phyloP scores from a whole-genome alignment of 2,888 invertebrate genomes.

The Sisyra nigra region DNA sequence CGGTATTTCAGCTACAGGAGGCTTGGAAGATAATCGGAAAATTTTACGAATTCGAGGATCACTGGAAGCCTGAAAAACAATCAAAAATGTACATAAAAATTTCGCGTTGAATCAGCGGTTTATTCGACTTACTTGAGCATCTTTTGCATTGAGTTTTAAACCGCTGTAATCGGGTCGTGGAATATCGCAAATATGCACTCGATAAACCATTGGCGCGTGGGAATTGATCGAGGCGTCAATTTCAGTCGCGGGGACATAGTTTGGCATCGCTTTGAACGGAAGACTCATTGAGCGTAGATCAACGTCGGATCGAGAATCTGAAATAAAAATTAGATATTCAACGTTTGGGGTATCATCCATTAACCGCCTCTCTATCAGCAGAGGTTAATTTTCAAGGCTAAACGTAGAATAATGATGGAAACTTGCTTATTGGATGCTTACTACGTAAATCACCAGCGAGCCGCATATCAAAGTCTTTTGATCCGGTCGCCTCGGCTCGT shows the following conservation, averaged over 20 bases:
- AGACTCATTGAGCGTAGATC: slow-evolving; percentile 54
- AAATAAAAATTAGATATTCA: not conserved
- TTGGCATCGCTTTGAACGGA: slow-evolving; percentile 63
- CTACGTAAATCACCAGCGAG: slow-evolving; percentile 44
- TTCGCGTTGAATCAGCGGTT: not conserved
- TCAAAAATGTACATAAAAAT: not conserved
- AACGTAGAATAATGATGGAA: not conserved
- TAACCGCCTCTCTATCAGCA: not conserved
- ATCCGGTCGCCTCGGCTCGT: slow-evolving; percentile 21
- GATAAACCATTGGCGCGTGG: slow-evolving; percentile 58
- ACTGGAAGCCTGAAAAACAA: slow-evolving; percentile 41
- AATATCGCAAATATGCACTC: slow-evolving; percentile 41
- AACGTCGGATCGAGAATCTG: slow-evolving; percentile 41
- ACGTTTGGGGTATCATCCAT: too few relatives aligned
- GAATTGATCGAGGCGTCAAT: slow-evolving; percentile 69
- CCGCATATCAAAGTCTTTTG: slow-evolving; percentile 34
- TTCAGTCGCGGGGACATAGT: slow-evolving; percentile 71
- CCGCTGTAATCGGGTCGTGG: slow-evolving; percentile 62
- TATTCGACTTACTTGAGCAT: slow-evolving; percentile 36
- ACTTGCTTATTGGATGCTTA: slow-evolving; percentile 13
- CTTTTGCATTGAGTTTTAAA: slow-evolving; percentile 50
- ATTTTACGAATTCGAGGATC: slow-evolving; percentile 66
- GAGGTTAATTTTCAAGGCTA: not conserved
- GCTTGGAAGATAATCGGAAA: slow-evolving; percentile 41
- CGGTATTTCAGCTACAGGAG: slow-evolving; percentile 44